Evolutionary conservation across 2,797 vertebrate species (phyloP), one percentile per base, ranked within the genome.

Genomic region (Brachyrhaphis roseni): DNA sequence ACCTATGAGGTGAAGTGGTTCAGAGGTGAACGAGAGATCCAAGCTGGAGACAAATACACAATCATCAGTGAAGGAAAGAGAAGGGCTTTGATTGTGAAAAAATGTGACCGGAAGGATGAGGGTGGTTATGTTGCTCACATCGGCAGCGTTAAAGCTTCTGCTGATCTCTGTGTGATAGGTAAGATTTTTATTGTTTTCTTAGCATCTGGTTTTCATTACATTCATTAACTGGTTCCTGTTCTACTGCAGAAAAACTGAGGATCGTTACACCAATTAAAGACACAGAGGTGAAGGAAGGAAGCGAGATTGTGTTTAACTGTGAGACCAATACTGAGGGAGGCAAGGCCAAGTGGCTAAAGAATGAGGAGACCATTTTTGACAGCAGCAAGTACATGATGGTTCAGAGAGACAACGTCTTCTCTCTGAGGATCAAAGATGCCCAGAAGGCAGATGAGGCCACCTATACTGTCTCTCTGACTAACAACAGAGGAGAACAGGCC

Each of bases 341-440:
- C 10, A 99, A 99, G 90, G 98, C 98, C 78, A 99, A 99, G 86
- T 99, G 98, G 98, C 96, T 98, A 89, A 98, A 97, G 95, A 96
- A 97, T 66, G 96, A 97, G 0, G 97, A 99, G 90, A 96, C 97
- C 15, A 97, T 99, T 86, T 99, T 99, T 87, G 98, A 99, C 84
- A 99, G 97, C 90, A 94, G 96, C 93, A 99, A 99, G 95, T 98
- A 97, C 87, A 94, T 97, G 88, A 96, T 99, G 95, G 87, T 95
- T 78, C 98, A 99, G 88, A 97, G 98, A 89, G 97, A 98, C 92
- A 96, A 95, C 46, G 95, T 98, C 83, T 98, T 98, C 89, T 98
- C 97, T n/a, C 96, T 99, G 84, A 97, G 98, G 95, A 97, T 99
- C 87, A 96, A 95, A 95, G 95, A 97, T 6, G 96, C 97, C 71